A percentile compares a stretch with the other conserved stretches of the same genome.
Conservation (phyloP, 2,888 invertebrate species). For the Cephus spinipes region DNA sequence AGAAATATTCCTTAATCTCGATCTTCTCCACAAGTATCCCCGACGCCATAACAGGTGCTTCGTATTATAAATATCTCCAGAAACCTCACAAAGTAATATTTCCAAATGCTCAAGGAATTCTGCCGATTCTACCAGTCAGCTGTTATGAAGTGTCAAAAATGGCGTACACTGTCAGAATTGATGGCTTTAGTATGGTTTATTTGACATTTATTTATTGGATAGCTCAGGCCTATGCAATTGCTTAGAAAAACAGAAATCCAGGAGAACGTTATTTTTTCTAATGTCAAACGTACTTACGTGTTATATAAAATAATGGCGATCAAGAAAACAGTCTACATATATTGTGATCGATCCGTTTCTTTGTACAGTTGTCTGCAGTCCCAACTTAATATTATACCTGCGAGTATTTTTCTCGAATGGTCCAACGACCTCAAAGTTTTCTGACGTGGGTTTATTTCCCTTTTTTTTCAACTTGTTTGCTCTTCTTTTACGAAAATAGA, state of each 20-base stretch:
- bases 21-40: too few relatives aligned
- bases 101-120: not conserved
- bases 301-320: not conserved
- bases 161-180: not conserved
- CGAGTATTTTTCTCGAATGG: conserved; percentile 8
- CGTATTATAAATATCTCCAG: too few relatives aligned
- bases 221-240: too few relatives aligned
- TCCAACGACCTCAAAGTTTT: conserved; percentile 4
- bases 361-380: not conserved
- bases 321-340: not conserved
- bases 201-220: too few relatives aligned
- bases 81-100: not conserved
- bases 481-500: not conserved
- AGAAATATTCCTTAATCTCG: not conserved
- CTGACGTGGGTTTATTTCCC: not conserved
- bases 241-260: not conserved
- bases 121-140: not conserved
- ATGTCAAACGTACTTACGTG: not conserved
- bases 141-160: not conserved
- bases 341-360: not conserved
- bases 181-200: too few relatives aligned
- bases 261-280: not conserved
- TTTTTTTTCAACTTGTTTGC: not conserved
- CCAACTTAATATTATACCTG: conserved; percentile 6
- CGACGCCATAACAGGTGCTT: too few relatives aligned